Base-by-base conservation (phyloP, 2,113 vertebrate genomes). In the Lagopus leucura region DNA sequence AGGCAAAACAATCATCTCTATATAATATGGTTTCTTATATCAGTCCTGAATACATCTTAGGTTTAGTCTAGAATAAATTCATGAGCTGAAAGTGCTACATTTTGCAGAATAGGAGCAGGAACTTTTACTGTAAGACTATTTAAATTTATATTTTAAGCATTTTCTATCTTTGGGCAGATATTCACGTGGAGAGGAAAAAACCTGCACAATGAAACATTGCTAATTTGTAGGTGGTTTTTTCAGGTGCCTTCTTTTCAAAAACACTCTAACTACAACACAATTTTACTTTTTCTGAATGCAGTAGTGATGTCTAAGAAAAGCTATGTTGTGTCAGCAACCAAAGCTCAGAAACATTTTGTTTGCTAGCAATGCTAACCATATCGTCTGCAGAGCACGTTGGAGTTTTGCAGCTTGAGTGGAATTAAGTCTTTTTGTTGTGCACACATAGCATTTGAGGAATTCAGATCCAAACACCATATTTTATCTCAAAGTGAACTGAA, bases 401-500 rank as follows among this genome's bases (percentile, higher is more conserved):
- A 12, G 4, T 70, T 71, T 70, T 75, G 24, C 78, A 24, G 3
- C 21, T 89, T 34, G 60, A 79, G 22, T 88, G 48, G 20, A 92
- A 91, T 69, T 93, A 90, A 77, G 32, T n/a, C 54, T 14, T 93
- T 89, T 61, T 64, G 14, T 63, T 72, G 60, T 80, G n/a, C 50
- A 5, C 32, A 24, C 1, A 3, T 80, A 81, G 18, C 34, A 63
- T 93, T 93, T 74, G 50, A 89, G 66, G 91, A 87, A 92, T 92
- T 83, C 10, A 22, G 57, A n/a, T 8, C 71, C 43, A 40, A 93
- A 90, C 57, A 85, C 28, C 27, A 8, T 73, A 81, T 88, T 94
- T 86, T 88, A 72, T 75, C 58, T 94, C 57, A 73, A 93, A 97
- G 32, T 89, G 84, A 92, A 69, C 70, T 45, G 17, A 66, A 95